These are phyloP conservation scores for Dermatemys mawii DNA, from an alignment of 2,113 vertebrate genomes.

Conservation along the genomic window DNA sequence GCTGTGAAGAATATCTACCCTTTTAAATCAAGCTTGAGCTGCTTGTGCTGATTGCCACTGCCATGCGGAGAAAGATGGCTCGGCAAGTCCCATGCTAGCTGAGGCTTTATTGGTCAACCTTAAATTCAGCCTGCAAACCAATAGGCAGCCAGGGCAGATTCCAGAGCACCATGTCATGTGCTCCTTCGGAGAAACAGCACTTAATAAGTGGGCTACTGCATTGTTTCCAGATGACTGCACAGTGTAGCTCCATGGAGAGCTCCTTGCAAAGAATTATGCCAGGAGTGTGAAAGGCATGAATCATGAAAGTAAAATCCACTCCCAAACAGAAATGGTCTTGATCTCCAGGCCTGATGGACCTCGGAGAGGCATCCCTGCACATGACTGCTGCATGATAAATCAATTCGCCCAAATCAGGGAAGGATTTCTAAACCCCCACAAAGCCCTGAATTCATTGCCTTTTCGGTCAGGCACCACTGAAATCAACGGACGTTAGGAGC, in stretches of 20 bases:
- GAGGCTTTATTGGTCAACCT: not conserved
- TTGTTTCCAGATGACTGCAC: not conserved
- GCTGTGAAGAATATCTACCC: not conserved
- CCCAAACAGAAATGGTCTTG: not conserved
- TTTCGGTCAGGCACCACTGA: not conserved
- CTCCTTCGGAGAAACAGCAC: fast-evolving
- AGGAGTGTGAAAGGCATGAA: not conserved
- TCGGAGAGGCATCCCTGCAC: not conserved
- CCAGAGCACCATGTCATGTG: fast-evolving
- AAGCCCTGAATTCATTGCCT: not conserved
- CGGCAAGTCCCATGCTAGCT: not conserved
- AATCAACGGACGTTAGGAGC: not conserved
- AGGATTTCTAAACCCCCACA: fast-evolving
- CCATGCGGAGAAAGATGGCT: not conserved
- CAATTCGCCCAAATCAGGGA: fast-evolving
- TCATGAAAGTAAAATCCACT: not conserved
- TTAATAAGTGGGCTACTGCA: not conserved
- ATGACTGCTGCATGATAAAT: not conserved
- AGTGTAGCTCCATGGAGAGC: not conserved
- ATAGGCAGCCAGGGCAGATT: fast-evolving
- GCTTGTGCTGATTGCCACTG: not conserved
- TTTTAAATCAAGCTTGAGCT: not conserved
- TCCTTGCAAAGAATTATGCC: not conserved
- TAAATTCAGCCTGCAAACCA: not conserved
- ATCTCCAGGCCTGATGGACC: not conserved